These are phyloP conservation scores for Nezara viridula DNA, from an alignment of 2,888 invertebrate genomes.

Conservation along the genomic window DNA sequence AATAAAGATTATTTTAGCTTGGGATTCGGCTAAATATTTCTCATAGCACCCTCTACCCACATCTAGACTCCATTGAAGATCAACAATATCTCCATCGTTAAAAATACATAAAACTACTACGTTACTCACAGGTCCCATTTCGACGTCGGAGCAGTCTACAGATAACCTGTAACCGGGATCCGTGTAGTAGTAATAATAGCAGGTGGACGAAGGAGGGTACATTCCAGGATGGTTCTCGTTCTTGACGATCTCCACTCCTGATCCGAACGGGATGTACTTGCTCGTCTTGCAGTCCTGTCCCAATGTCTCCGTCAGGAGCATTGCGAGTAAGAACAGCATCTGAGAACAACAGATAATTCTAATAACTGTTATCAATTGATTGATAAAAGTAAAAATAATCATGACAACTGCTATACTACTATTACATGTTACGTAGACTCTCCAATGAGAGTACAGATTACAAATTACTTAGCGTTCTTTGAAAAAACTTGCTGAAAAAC, in stretches of 20 bases:
- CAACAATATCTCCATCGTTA: too few relatives aligned
- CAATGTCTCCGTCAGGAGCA: not conserved
- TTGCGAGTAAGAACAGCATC: not conserved
- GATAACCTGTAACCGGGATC: not conserved
- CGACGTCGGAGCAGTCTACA: not conserved
- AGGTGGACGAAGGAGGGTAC: not conserved
- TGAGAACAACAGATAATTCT: not conserved
- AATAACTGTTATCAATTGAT: not conserved
- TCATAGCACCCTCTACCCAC: too few relatives aligned
- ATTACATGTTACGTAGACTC: too few relatives aligned
- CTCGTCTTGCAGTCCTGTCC: not conserved
- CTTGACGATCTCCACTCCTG: not conserved
- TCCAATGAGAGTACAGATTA: too few relatives aligned
- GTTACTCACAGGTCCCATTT: constrained; percentile 24
- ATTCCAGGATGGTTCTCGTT: not conserved
- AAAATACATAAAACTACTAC: too few relatives aligned
- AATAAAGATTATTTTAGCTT: too few relatives aligned
- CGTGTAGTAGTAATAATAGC: constrained; percentile 49
- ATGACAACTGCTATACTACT: too few relatives aligned
- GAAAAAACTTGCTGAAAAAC: too few relatives aligned
- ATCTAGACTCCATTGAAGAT: too few relatives aligned
- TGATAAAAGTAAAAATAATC: not conserved
- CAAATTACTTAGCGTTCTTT: too few relatives aligned
- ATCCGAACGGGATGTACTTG: not conserved
- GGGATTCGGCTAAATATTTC: too few relatives aligned